phyloP scores from a whole-genome alignment of 2,888 invertebrate genomes.

The Strigamia crassipes region DNA sequence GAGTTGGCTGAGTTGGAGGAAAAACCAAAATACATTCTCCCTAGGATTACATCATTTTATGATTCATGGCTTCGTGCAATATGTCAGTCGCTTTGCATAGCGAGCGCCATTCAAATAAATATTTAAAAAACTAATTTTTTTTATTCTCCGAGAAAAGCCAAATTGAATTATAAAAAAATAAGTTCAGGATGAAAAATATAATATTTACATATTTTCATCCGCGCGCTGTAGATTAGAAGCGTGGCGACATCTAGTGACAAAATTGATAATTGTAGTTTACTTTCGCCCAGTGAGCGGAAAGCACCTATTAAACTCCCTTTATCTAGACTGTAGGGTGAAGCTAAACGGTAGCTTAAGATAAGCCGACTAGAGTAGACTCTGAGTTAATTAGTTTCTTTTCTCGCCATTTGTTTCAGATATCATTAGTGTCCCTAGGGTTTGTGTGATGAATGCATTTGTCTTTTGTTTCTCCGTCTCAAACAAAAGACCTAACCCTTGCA shows the following conservation, averaged over 20 bases:
- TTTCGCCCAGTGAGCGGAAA: slow-evolving; percentile 40
- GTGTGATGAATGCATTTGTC: slow-evolving; percentile 34
- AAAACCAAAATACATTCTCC: neutral
- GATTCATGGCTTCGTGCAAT: slow-evolving; percentile 16
- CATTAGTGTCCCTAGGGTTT: slow-evolving; percentile 40
- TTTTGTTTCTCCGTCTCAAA: slow-evolving; percentile 34
- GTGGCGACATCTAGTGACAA: slow-evolving; percentile 14
- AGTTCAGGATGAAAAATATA: neutral
- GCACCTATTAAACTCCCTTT: slow-evolving; percentile 29
- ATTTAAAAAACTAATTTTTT: neutral
- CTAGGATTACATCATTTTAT: slow-evolving; percentile 22
- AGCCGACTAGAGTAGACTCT: neutral
- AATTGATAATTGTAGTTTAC: slow-evolving; percentile 21
- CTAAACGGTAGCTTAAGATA: slow-evolving; percentile 40
- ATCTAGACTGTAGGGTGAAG: slow-evolving; percentile 35
- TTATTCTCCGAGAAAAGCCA: neutral
- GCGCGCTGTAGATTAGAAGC: neutral
- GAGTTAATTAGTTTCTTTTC: slow-evolving; percentile 38
- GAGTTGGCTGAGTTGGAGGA: slow-evolving; percentile 22
- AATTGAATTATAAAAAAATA: neutral
- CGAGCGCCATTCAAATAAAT: neutral
- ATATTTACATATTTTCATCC: neutral
- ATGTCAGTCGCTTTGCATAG: neutral
- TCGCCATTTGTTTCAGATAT: slow-evolving; percentile 38
- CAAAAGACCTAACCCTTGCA: slow-evolving; percentile 5